phyloP scores from a whole-genome alignment of 2,113 vertebrate genomes.

The Potamarius usumacintae region DNA sequence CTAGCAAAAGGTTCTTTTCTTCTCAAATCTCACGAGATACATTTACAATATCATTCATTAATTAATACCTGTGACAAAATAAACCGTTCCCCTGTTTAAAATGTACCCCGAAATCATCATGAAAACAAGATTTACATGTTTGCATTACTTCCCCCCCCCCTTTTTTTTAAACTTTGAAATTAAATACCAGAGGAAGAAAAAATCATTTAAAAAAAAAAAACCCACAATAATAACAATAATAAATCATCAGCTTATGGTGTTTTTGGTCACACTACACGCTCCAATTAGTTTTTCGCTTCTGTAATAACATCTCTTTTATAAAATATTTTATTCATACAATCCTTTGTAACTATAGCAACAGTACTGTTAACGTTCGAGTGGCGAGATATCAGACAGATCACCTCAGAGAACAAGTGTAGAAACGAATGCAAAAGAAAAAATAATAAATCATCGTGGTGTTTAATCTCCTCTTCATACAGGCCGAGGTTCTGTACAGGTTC shows the following conservation, averaged over 20 bases:
- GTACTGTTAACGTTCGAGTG: constrained; percentile 87
- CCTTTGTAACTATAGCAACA: constrained; percentile 91
- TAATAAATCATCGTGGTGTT: constrained; percentile 77
- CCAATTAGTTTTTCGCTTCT: constrained; percentile 84
- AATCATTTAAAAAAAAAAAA: constrained; percentile 74
- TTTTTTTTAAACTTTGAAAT: constrained; percentile 65
- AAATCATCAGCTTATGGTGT: constrained; percentile 65
- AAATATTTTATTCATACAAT: constrained; percentile 99
- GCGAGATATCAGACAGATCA: constrained; percentile 88
- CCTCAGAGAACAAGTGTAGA: constrained; percentile 91
- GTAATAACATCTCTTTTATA: constrained; percentile 87
- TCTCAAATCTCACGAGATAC: constrained; percentile 85
- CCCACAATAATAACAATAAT: constrained; percentile 47
- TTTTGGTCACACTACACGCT: constrained; percentile 84
- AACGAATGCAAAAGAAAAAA: constrained; percentile 92
- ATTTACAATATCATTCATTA: constrained; percentile 77
- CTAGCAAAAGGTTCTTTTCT: constrained; percentile 79
- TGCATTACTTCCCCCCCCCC: constrained; percentile 48
- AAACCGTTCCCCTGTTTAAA: constrained; percentile 75
- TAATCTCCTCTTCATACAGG: constrained; percentile 77
- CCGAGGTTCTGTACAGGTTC: constrained; percentile 86
- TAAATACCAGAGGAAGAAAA: constrained; percentile 76
- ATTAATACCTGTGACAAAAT: constrained; percentile 82
- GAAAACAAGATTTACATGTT: constrained; percentile 70
- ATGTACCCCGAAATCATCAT: constrained; percentile 74